A percentile compares a stretch with the other conserved stretches of the same genome.
Conservation (phyloP, 2,113 vertebrate genomes). For the Dendrocopos noguchii region DNA sequence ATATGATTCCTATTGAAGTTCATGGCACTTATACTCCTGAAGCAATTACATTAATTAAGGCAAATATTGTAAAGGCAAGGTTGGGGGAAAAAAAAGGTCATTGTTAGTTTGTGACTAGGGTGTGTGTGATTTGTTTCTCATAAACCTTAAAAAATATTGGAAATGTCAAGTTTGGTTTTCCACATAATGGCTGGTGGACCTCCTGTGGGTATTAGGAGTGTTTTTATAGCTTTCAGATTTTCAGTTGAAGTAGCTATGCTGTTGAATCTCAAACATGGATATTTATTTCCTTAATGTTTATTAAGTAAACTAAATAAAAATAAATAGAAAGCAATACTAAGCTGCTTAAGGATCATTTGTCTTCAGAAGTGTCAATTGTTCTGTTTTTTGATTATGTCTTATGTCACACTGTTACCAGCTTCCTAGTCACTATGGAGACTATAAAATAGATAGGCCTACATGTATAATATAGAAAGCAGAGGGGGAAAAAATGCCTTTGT, state of each 20-base stretch:
- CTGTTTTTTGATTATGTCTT: slow-evolving; percentile 19
- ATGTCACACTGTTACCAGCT: slow-evolving; percentile 1
- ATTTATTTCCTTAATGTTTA: background rate
- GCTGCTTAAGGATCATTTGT: background rate
- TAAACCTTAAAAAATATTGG: background rate
- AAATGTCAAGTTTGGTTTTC: background rate
- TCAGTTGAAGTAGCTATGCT: background rate
- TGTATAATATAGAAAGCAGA: background rate
- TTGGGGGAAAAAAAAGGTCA: background rate
- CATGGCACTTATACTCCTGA: background rate
- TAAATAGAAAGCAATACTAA: background rate
- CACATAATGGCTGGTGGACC: background rate
- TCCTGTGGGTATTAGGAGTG: background rate
- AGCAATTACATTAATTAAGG: background rate
- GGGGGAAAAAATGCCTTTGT: background rate
- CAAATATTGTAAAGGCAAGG: background rate
- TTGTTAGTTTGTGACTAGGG: background rate
- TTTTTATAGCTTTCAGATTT: background rate
- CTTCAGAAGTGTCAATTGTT: slow-evolving; percentile 1
- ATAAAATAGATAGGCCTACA: slow-evolving; percentile 7
- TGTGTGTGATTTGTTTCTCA: background rate
- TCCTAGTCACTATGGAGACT: slow-evolving; percentile 57
- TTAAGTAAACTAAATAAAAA: background rate
- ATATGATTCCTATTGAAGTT: background rate
- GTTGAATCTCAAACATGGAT: background rate